Evolutionary conservation across 2,797 vertebrate species (phyloP).

Genomic region (Parambassis ranga): DNA sequence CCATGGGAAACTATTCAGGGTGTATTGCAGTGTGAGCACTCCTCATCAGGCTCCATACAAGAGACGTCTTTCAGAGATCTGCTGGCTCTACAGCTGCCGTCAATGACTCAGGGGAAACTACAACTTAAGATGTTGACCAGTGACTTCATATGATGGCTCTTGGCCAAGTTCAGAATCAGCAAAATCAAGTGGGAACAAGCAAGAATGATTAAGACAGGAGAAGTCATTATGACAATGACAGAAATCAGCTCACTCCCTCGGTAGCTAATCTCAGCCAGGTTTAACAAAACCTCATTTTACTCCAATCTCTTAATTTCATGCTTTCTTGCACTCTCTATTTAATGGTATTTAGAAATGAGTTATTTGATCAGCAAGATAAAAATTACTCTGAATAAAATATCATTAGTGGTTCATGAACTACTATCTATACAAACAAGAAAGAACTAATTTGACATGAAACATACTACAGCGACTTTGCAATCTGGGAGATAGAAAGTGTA

Average conservation of each 20-base stretch:
- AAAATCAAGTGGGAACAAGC: not conserved
- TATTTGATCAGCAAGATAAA: not conserved
- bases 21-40: not conserved
- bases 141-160: conserved; percentile 42
- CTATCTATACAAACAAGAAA: not conserved
- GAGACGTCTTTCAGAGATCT: conserved; percentile 8
- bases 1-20: conserved; percentile 7
- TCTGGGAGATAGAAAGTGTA: not conserved
- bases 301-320: not conserved
- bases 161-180: conserved; percentile 9
- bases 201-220: not conserved
- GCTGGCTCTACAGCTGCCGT: conserved; percentile 33
- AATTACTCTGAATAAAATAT: not conserved
- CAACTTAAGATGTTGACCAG: conserved; percentile 14
- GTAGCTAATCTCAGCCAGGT: not conserved
- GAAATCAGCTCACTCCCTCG: not conserved
- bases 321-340: not conserved
- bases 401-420: not conserved
- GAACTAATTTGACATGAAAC: not conserved
- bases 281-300: not conserved
- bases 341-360: not conserved
- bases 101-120: conserved; percentile 48
- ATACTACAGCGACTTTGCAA: not conserved
- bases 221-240: not conserved
- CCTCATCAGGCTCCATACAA: conserved; percentile 2